phyloP scores from a whole-genome alignment of 1,140 invertebrate genomes.

The Drosophila albomicans region DNA sequence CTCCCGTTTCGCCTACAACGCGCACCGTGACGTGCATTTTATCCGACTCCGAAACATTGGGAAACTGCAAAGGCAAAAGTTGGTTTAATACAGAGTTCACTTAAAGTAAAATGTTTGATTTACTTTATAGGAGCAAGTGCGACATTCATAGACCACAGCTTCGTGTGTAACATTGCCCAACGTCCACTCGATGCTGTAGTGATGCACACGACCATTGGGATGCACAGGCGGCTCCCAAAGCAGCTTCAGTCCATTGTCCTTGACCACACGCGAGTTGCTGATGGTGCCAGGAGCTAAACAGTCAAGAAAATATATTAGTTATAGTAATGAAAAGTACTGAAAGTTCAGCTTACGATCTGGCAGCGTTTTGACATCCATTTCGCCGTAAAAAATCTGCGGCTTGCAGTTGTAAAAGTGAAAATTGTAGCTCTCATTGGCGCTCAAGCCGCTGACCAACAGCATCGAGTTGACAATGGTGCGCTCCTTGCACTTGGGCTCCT shows the following conservation, averaged over 20 bases:
- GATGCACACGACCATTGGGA: constrained; percentile 75
- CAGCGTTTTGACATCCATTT: constrained; percentile 71
- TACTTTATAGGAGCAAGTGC: constrained; percentile 68
- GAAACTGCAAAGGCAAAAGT: constrained; percentile 56
- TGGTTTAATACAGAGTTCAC: no score
- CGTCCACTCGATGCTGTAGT: constrained; percentile 80
- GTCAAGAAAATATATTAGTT: neutral
- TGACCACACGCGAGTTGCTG: constrained; percentile 61
- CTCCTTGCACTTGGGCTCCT: constrained; percentile 69
- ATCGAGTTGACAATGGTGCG: constrained; percentile 70
- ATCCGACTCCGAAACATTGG: constrained; percentile 76
- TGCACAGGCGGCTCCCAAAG: constrained; percentile 76
- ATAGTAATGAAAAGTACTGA: no score
- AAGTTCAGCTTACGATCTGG: constrained; percentile 71
- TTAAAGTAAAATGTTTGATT: no score
- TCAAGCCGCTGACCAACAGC: constrained; percentile 64
- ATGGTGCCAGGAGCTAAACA: constrained; percentile 77
- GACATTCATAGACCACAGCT: constrained; percentile 69
- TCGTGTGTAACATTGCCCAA: constrained; percentile 79
- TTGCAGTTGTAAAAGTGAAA: constrained; percentile 77
- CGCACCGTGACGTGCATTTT: constrained; percentile 80
- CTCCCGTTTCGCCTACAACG: constrained; percentile 77
- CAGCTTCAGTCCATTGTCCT: constrained; percentile 74
- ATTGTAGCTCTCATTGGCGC: constrained; percentile 67
- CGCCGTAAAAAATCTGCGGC: constrained; percentile 75